phyloP scores from a whole-genome alignment of 1,140 invertebrate genomes.

The Ditylenchus dipsaci region DNA sequence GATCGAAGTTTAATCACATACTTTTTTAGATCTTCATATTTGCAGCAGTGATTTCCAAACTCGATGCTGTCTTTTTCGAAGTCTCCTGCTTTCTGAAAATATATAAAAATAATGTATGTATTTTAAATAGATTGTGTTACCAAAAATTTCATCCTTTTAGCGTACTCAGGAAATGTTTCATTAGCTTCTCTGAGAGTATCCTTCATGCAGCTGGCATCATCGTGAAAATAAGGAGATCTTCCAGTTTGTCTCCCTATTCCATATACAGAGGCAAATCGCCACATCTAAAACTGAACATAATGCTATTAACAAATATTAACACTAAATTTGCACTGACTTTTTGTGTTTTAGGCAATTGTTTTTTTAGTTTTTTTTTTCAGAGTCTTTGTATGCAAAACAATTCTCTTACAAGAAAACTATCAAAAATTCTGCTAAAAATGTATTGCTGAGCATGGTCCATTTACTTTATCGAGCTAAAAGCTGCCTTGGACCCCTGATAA shows the following conservation, averaged over 20 bases:
- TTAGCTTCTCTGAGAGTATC: not conserved
- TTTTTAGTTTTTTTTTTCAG: not conserved
- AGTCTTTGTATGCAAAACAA: too few relatives aligned
- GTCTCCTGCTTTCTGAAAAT: not conserved
- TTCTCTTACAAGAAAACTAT: too few relatives aligned
- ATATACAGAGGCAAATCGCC: not conserved
- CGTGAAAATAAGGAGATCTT: not conserved
- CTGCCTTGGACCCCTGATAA: too few relatives aligned
- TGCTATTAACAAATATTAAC: not conserved
- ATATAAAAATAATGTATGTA: not conserved
- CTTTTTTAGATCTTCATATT: constrained; percentile 10
- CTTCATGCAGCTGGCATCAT: not conserved
- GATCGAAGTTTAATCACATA: too few relatives aligned
- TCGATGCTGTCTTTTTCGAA: constrained; percentile 1
- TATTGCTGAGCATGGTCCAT: too few relatives aligned
- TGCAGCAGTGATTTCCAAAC: constrained; percentile 11
- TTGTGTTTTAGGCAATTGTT: not conserved
- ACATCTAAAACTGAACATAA: not conserved
- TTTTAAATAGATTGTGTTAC: not conserved
- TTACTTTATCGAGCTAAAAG: too few relatives aligned
- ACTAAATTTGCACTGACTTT: not conserved
- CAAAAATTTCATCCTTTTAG: not conserved
- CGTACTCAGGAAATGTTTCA: not conserved
- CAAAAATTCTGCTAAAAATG: too few relatives aligned
- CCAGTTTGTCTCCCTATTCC: not conserved